phyloP scores from a whole-genome alignment of 2,113 vertebrate genomes.

The Oryzias celebensis region DNA sequence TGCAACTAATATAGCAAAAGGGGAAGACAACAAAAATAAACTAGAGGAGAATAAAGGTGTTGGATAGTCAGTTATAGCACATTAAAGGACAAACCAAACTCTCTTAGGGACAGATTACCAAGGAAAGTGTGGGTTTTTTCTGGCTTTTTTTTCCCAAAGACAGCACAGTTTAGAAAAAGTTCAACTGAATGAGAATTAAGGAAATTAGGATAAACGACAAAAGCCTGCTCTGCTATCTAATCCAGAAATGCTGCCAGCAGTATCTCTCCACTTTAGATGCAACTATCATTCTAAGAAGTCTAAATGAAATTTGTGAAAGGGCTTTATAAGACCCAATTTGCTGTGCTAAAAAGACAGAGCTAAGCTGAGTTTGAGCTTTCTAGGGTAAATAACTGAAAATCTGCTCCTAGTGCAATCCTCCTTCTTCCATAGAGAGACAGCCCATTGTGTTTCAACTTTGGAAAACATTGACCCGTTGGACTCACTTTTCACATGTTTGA shows the following conservation, averaged over 20 bases:
- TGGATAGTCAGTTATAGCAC: conserved; percentile 50
- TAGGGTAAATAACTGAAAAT: too few relatives aligned
- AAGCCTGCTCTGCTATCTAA: conserved; percentile 41
- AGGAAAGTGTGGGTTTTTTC: conserved; percentile 42
- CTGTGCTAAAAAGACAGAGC: too few relatives aligned
- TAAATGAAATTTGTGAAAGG: too few relatives aligned
- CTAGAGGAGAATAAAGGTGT: conserved; percentile 52
- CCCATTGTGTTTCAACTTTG: too few relatives aligned
- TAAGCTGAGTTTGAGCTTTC: too few relatives aligned
- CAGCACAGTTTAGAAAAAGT: conserved; percentile 54
- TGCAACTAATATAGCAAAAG: conserved; percentile 50
- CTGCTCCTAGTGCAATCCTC: too few relatives aligned
- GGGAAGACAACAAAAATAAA: conserved; percentile 49
- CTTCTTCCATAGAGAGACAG: too few relatives aligned
- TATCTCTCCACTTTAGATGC: neutral
- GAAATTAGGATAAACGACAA: conserved; percentile 46
- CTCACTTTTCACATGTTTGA: too few relatives aligned
- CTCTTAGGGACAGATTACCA: conserved; percentile 61
- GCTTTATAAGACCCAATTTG: too few relatives aligned
- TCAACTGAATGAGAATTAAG: conserved; percentile 50
- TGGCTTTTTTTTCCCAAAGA: neutral
- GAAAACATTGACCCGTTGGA: too few relatives aligned
- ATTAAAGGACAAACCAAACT: conserved; percentile 53
- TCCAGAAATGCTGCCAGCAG: conserved; percentile 29
- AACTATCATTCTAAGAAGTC: too few relatives aligned